Percentiles rank a stretch among this genome's conserved stretches.
Evolutionary conservation across 2,797 vertebrate species (phyloP).

Genomic region (Florisuga fusca): DNA sequence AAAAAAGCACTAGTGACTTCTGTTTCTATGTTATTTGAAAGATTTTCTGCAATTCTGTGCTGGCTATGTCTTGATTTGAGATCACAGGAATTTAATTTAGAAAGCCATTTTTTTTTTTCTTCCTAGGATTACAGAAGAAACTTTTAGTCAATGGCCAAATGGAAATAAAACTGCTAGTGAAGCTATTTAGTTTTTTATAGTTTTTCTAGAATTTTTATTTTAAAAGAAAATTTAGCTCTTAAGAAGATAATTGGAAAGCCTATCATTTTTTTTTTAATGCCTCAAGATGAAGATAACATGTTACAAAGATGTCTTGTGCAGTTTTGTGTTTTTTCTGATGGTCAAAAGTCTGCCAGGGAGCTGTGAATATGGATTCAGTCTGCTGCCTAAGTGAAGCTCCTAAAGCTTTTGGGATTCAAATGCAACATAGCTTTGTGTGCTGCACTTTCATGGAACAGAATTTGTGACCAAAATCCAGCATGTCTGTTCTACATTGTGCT

Average conservation of each 20-base stretch:
- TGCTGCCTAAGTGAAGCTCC: neutral
- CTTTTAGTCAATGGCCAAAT: neutral
- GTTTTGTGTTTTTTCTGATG: neutral
- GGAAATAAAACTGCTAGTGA: neutral
- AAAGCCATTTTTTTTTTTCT: neutral
- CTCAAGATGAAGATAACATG: neutral
- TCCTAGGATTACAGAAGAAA: neutral
- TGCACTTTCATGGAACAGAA: neutral
- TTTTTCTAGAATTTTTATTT: neutral
- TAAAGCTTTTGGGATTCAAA: neutral
- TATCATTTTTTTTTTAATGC: neutral
- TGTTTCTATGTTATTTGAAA: neutral
- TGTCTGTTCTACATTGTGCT: slow-evolving; percentile 12
- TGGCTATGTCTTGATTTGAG: neutral
- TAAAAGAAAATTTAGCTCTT: neutral
- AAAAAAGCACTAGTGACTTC: neutral
- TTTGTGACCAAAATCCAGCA: neutral
- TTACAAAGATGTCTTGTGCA: neutral
- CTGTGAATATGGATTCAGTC: neutral
- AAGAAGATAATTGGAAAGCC: neutral
- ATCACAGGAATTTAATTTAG: neutral
- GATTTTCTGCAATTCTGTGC: neutral
- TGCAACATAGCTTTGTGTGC: neutral
- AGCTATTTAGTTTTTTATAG: neutral
- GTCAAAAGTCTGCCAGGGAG: neutral